These are phyloP conservation scores for Sebastes glaucus DNA, from an alignment of 2,797 vertebrate species.

Conservation along the genomic window DNA sequence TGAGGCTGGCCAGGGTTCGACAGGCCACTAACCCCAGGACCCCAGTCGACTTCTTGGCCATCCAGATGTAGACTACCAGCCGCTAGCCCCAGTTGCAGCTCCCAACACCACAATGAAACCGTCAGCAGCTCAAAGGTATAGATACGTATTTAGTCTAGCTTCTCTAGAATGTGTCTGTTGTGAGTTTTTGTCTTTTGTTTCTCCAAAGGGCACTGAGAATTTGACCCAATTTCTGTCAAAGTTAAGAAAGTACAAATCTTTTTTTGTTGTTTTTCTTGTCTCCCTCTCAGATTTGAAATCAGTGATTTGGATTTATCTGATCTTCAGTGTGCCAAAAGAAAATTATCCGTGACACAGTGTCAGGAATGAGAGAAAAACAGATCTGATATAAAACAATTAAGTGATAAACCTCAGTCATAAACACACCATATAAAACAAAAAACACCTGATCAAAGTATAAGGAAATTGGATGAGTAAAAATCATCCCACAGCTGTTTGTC, in stretches of 20 bases:
- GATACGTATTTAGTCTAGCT: not conserved
- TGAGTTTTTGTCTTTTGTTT: not conserved
- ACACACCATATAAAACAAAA: conserved; percentile 15
- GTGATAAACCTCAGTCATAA: conserved; percentile 45
- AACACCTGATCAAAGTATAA: not conserved
- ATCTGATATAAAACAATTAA: conserved; percentile 26
- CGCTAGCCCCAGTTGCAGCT: not conserved
- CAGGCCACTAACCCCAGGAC: conserved; percentile 71
- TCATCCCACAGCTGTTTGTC: not conserved
- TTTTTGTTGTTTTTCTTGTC: not conserved
- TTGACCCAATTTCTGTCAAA: not conserved
- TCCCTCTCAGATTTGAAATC: conserved; percentile 5
- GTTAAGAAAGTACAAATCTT: not conserved
- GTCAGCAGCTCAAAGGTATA: not conserved
- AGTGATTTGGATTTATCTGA: not conserved
- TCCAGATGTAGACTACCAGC: conserved; percentile 49
- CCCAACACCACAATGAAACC: not conserved
- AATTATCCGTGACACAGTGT: not conserved
- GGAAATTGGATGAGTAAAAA: conserved; percentile 17
- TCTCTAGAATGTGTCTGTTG: no score
- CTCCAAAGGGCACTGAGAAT: not conserved
- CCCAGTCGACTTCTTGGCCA: conserved; percentile 74
- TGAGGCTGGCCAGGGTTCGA: conserved; percentile 75
- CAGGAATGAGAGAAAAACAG: not conserved
- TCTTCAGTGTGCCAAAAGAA: not conserved